These are phyloP conservation scores for Phycodurus eques DNA, from an alignment of 2,113 vertebrate genomes.

Conservation along the genomic window DNA sequence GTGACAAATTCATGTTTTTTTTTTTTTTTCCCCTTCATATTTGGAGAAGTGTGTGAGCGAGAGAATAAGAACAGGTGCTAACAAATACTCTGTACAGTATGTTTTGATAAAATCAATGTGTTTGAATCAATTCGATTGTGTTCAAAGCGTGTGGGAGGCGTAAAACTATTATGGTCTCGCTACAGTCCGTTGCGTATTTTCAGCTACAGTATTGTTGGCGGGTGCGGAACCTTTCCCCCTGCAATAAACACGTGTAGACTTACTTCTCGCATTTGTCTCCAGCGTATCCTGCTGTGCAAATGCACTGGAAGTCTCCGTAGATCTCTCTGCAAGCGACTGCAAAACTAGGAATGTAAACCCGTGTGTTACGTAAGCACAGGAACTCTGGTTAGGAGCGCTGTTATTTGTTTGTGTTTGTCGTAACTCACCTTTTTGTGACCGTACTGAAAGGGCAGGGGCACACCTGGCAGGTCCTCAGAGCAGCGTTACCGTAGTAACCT, in stretches of 20 bases:
- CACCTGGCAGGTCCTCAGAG: slow-evolving; percentile 71
- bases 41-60: no score
- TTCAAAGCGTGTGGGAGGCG: no score
- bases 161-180: no score
- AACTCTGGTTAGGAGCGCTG: background rate
- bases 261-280: slow-evolving; percentile 85
- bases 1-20: no score
- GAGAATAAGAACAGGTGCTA: no score
- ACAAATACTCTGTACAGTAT: no score
- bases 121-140: no score
- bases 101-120: no score
- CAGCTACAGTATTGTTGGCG: background rate
- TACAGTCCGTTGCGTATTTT: no score
- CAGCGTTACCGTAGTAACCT: slow-evolving; percentile 81
- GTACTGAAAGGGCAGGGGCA: slow-evolving; percentile 81
- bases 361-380: background rate
- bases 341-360: slow-evolving; percentile 73
- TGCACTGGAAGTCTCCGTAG: slow-evolving; percentile 74
- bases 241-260: slow-evolving; percentile 21
- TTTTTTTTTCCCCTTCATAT: no score
- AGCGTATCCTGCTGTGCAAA: slow-evolving; percentile 83
- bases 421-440: slow-evolving; percentile 78
- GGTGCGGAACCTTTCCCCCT: background rate
- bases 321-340: slow-evolving; percentile 81
- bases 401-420: background rate